phyloP scores from a whole-genome alignment of 30 jellyfish, hydroid and myxozoan genomes.

The Cassiopea andromeda region DNA sequence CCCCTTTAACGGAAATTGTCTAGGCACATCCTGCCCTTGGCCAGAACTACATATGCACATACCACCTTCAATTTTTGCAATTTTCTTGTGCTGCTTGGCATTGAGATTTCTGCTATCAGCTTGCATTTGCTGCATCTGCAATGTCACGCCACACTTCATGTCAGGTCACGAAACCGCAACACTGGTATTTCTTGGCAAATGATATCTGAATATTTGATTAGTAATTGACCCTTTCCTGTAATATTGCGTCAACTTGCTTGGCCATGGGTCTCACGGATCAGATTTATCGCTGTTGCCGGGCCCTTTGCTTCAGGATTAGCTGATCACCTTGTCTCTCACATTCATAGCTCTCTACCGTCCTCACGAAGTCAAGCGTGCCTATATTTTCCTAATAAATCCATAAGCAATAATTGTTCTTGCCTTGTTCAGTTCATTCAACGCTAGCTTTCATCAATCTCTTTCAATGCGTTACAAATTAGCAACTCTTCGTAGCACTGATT shows the following conservation, averaged over 20 bases:
- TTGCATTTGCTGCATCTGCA: too few relatives aligned
- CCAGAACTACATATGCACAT: too few relatives aligned
- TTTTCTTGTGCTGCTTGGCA: too few relatives aligned
- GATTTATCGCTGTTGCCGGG: conserved; percentile 38
- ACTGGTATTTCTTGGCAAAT: not conserved
- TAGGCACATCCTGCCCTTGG: too few relatives aligned
- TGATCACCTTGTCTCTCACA: conserved; percentile 45
- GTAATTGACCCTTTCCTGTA: conserved; percentile 12
- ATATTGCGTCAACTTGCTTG: conserved; percentile 31
- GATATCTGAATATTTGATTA: conserved; percentile 7
- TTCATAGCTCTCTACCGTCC: conserved; percentile 3
- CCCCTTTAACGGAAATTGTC: too few relatives aligned
- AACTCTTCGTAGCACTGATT: not conserved
- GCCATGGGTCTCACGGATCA: conserved; percentile 1
- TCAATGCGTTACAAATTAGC: not conserved
- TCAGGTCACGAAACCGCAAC: too few relatives aligned
- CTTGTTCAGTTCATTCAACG: not conserved
- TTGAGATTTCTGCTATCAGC: too few relatives aligned
- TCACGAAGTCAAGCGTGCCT: conserved; percentile 57
- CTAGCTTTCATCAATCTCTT: not conserved
- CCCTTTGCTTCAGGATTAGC: conserved; percentile 25
- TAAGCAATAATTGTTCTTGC: not conserved
- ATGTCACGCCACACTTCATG: too few relatives aligned
- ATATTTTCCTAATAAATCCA: not conserved
- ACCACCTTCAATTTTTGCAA: too few relatives aligned